Evolutionary conservation across 2,888 invertebrate genomes (phyloP), one percentile per base, ranked within the genome.

Genomic region (Auanema sp.): DNA sequence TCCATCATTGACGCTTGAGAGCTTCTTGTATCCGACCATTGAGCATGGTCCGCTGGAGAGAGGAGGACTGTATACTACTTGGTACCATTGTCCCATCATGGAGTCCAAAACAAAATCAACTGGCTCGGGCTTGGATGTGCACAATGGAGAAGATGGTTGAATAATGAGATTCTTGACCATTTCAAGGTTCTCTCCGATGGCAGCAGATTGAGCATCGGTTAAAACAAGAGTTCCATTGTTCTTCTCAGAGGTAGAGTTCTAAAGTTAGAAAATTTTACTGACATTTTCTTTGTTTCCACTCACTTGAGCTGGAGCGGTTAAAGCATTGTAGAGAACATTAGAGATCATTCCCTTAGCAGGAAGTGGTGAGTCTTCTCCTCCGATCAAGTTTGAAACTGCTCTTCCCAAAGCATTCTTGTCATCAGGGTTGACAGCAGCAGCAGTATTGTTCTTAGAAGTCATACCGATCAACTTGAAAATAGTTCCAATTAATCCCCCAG

Each of bases 21-120:
- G 63, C 64, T 81, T 83, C 63, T 83, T 83, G 72, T 83, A 83
- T 44, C 79, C 75, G n/a, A 83, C 77, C 78, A 83, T 81, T 52
- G 77, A 78, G 76, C 83, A 83, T 21, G 83, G 80, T 43, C 80
- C 81, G 41, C 72, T 66, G 4, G 83, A 81, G 24, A 83, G 69
- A 53, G 81, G 81, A 58, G 83, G 83, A 14, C 76, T 77, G 76
- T 83, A 83, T 33, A 83, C 71, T 11, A 81, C 78, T 69, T 81
- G 80, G 67, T 80, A 81, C 80, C 80, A 83, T 58, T 78, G 79
- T 58, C 83, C 83, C 79, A 83, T 79, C 61, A 83, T 79, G 0
- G 79, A 68, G 62, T 77, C 74, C 12, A 83, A 65, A 43, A 80
- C 72, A 66, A 83, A 81, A 12, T 75, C 78, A 44, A 83, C 80